These are phyloP conservation scores for Stichodactyla helianthus DNA, from an alignment of 64 coral and sea anemone genomes.

Conservation along the genomic window DNA sequence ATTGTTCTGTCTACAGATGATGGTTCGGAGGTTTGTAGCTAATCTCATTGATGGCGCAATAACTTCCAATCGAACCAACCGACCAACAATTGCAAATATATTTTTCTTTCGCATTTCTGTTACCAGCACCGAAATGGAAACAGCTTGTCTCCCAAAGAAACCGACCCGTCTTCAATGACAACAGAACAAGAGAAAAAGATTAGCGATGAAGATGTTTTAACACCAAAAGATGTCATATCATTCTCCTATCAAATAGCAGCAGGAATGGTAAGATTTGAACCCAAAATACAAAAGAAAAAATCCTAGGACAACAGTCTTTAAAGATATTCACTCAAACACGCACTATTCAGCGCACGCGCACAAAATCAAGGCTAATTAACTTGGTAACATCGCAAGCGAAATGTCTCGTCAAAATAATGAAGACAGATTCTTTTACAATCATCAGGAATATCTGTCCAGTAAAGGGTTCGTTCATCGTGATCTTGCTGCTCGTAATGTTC, in stretches of 20 bases:
- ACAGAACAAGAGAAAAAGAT: not conserved
- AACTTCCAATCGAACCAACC: no score
- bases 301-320: not conserved
- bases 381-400: no score
- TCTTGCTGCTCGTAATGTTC: constrained; percentile 51
- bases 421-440: no score
- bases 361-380: no score
- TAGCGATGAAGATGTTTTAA: not conserved
- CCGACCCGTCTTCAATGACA: not conserved
- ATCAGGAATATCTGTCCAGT: constrained; percentile 43
- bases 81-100: not conserved
- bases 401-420: no score
- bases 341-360: no score
- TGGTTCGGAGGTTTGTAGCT: not conserved
- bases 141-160: not conserved
- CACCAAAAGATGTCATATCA: constrained; percentile 14
- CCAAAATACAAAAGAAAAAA: no score
- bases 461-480: constrained; percentile 57
- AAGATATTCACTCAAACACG: not conserved
- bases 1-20: not conserved
- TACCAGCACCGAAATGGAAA: not conserved
- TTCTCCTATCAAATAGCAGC: constrained; percentile 23
- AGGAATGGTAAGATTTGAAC: constrained; percentile 22
- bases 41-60: no score
- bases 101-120: not conserved